Conservation (phyloP, 2,113 vertebrate species). For the Burhinus bistriatus region DNA sequence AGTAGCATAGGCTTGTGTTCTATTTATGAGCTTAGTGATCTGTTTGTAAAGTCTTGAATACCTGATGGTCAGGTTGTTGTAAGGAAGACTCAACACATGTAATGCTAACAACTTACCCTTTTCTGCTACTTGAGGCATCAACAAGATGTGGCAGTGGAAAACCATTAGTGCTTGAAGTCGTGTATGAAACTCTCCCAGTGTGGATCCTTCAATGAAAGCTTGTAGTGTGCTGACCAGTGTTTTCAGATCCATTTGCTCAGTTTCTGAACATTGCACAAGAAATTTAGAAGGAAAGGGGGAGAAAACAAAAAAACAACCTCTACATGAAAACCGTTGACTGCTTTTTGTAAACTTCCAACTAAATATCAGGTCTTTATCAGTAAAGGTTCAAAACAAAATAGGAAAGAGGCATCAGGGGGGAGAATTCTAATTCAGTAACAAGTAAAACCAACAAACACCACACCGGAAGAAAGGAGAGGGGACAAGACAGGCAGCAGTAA, state of each 20-base stretch:
- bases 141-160: conserved; percentile 94
- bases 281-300: neutral
- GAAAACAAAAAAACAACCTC: neutral
- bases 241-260: conserved; percentile 70
- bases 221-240: conserved; percentile 82
- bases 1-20: neutral
- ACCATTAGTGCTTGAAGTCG: conserved; percentile 85
- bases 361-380: neutral
- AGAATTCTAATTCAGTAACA: neutral
- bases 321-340: neutral
- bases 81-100: neutral
- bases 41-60: neutral
- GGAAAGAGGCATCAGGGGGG: neutral
- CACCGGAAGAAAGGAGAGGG: neutral
- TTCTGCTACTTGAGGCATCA: conserved; percentile 79
- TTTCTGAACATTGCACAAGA: conserved; percentile 35
- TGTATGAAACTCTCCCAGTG: conserved; percentile 85
- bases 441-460: neutral
- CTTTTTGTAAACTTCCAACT: neutral
- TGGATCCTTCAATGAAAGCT: conserved; percentile 92
- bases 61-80: neutral
- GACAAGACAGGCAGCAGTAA: neutral
- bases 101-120: conserved; percentile 75
- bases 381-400: neutral
- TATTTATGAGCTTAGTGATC: neutral